Evolutionary conservation across 2,797 vertebrate genomes (phyloP), one percentile per base, ranked within the genome.

Genomic region (Astyanax mexicanus): DNA sequence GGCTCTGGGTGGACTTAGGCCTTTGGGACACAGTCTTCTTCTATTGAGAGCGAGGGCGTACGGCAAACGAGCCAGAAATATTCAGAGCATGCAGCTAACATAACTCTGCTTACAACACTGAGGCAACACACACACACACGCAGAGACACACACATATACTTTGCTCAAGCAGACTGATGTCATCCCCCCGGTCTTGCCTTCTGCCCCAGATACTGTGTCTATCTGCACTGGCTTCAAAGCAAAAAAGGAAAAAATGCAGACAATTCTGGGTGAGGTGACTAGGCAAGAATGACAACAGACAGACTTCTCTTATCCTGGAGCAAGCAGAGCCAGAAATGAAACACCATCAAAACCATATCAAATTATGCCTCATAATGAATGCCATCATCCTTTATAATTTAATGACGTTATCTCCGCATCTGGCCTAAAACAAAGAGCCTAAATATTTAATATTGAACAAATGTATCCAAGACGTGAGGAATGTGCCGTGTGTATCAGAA

Each of bases 131-230:
- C 64, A 54, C 49, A 10, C 47, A 29, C 19, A 64, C 64, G 72
- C 64, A 49, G 45, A 32, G n/a, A 61, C 62, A 54, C 49, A 58
- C 38, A 32, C 38, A 61, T 27, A 72, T 64, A 44, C 45, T 72
- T 45, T 55, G 57, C 72, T 65, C 29, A 76, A 69, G 71, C 70
- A 61, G 52, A 79, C 79, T 81, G 83, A 84, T 72, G 81, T 81
- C 81, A 83, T 84, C 74, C 54, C 54, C 66, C 32, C n/a, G 71
- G 65, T 69, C 65, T 55, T 81, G 72, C 61, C 77, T 73, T 72
- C 76, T 73, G 52, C 73, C 73, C 77, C 40, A 40, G 47, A 51
- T 72, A 19, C 57, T 23, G 37, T 10, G n/a, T 23, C 62, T 78
- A 54, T 80, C 78, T 57, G 69, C 17, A 40, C 62, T 64, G 70